Evolutionary conservation across 2,888 invertebrate species (phyloP), one percentile per base, ranked within the genome.

Genomic region (Agrilus cyanescens): DNA sequence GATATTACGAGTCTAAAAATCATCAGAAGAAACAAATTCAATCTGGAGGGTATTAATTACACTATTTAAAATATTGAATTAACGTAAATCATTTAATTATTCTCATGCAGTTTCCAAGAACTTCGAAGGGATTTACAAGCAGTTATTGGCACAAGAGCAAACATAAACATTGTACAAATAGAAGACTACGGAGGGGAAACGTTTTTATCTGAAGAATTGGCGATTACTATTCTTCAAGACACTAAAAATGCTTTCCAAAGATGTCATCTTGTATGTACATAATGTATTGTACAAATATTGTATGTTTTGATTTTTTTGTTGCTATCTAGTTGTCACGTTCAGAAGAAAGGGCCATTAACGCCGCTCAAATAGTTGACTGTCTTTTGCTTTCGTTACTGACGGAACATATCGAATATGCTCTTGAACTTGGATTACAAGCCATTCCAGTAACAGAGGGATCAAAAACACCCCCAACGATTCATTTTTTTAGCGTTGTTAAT

Each of bases 121-220:
- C 71, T 97, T 15, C 76, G 90, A 4, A 76, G 96, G 38, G 96
- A 97, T 61, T 69, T 97, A 48, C 94, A 96, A 69, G 93, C 93
- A 0, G 85, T 90, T 10, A 85, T 97, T 51, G 89, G 93, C 3
- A 85, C 88, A 0, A 76, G 89, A 42, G 85, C 91, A 0, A 94
- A 93, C 61, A 88, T 94, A 45, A 93, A 93, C 61, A 89, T 94
- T 48, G 91, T 87, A 1, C 86, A 88, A 61, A 89, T 94, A 35
- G 96, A 96, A 65, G 89, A 94, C 66, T 95, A 91, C 60, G 95
- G 94, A 2, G 96, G 93, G 0, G 96, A 98, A 69, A 97, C 94
- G 0, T 94, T 96, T 62, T 74, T 98, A 0, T 94, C 94, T 1
- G 95, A 96, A 64, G 89, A 93, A 60, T 75, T 96, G 3, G 94